Evolutionary conservation across 2,797 vertebrate genomes (phyloP).

Genomic region (Pitangus sulphuratus): DNA sequence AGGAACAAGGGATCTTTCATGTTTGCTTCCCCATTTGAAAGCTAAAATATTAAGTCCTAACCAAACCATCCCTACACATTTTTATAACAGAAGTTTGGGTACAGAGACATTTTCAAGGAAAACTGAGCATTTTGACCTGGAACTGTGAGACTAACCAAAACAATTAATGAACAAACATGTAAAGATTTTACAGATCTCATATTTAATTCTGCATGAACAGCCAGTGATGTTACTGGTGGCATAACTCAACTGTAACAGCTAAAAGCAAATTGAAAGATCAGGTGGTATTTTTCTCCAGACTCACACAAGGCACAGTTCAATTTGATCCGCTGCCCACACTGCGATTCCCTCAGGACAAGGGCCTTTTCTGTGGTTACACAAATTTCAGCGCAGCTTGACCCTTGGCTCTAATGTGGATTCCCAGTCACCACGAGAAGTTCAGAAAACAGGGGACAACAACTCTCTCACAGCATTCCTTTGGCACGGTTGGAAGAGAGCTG

Average conservation of each 20-base stretch:
- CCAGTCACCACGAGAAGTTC: background rate
- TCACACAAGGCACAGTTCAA: accelerated
- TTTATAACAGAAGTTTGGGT: background rate
- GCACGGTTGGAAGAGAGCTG: accelerated
- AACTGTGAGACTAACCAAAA: background rate
- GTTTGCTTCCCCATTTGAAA: background rate
- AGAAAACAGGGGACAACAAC: accelerated
- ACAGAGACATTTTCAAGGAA: background rate
- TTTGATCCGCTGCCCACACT: accelerated
- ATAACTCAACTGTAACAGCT: background rate
- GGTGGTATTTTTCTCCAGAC: background rate
- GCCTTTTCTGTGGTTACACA: background rate
- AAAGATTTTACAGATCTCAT: background rate
- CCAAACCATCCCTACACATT: background rate
- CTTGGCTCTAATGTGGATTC: too few relatives aligned
- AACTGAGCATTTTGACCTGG: background rate
- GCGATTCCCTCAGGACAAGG: accelerated
- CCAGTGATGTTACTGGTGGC: background rate
- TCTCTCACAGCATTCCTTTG: accelerated
- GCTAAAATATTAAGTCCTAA: background rate
- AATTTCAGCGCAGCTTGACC: background rate
- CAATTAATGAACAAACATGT: background rate
- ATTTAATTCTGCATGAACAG: background rate
- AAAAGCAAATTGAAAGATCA: background rate
- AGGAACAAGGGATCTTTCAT: background rate